phyloP scores from a whole-genome alignment of 1,140 invertebrate genomes.

The Leptinotarsa lineolata region DNA sequence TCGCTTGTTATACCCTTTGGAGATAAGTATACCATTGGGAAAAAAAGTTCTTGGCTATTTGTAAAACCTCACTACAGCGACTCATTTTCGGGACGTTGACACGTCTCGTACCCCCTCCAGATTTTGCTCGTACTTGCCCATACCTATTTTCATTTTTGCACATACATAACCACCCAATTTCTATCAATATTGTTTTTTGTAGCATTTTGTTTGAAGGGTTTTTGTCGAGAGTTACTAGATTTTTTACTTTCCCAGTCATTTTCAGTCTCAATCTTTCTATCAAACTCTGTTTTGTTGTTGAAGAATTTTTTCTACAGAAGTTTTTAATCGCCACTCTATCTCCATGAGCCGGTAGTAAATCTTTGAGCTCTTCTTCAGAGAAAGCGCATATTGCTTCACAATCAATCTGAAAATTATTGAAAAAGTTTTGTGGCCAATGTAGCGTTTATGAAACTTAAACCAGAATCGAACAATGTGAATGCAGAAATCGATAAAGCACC shows the following conservation, averaged over 20 bases:
- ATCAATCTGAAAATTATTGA: background rate
- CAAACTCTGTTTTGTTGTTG: background rate
- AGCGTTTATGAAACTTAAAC: background rate
- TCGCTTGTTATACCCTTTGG: background rate
- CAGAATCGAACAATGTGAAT: no score
- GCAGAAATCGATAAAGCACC: no score
- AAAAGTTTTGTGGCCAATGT: background rate
- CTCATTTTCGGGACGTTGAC: background rate
- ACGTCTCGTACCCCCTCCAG: background rate
- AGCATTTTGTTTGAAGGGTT: background rate
- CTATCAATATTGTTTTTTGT: background rate
- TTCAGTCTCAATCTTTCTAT: background rate
- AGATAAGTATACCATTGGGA: background rate
- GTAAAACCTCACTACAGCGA: background rate
- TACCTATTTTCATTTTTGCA: background rate
- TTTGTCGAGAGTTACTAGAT: background rate
- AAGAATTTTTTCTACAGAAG: background rate
- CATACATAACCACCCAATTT: background rate
- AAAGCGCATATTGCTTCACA: background rate
- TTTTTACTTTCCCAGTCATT: background rate
- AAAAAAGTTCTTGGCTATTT: background rate
- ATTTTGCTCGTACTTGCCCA: background rate
- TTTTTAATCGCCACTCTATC: background rate
- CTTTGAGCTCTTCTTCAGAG: background rate
- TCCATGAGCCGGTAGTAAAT: background rate